phyloP scores from a whole-genome alignment of 2,888 invertebrate species.

The Sesia bembeciformis region DNA sequence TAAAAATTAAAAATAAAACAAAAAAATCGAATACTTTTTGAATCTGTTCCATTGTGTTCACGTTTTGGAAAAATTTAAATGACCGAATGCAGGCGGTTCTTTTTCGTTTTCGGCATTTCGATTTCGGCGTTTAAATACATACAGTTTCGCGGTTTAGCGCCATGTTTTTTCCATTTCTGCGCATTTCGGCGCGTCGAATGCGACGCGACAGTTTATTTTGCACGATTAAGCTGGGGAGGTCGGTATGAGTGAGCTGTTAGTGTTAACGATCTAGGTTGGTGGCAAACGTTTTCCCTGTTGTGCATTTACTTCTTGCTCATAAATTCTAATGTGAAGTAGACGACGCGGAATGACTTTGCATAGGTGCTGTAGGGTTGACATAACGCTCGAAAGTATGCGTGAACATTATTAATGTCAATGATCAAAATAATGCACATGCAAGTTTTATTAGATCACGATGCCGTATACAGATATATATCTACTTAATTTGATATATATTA shows the following conservation, averaged over 20 bases:
- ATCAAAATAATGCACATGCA: too few species aligned
- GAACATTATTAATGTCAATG: too few species aligned
- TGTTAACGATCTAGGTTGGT: slow-evolving; percentile 52
- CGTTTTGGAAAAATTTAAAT: slow-evolving; percentile 73
- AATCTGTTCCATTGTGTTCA: slow-evolving; percentile 73
- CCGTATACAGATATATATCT: too few species aligned
- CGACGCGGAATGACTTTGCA: too few species aligned
- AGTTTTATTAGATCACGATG: too few species aligned
- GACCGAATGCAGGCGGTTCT: slow-evolving; percentile 54
- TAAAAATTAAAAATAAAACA: slow-evolving; percentile 60
- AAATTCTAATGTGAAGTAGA: too few species aligned
- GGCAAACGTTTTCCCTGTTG: slow-evolving; percentile 1
- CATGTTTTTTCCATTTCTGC: slow-evolving; percentile 73
- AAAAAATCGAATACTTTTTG: slow-evolving; percentile 45
- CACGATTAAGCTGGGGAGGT: slow-evolving; percentile 61
- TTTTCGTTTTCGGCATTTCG: slow-evolving; percentile 60
- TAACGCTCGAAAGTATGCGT: too few species aligned
- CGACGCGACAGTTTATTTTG: slow-evolving; percentile 56
- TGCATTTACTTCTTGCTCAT: too few species aligned
- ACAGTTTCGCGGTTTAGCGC: slow-evolving; percentile 72
- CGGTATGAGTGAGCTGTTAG: slow-evolving; percentile 66
- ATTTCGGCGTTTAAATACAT: slow-evolving; percentile 73
- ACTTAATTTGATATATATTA: too few species aligned
- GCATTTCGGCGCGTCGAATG: slow-evolving; percentile 60
- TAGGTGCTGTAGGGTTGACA: too few species aligned